Evolutionary conservation across 2,797 vertebrate genomes (phyloP), one percentile per base, ranked within the genome.

Genomic region (Gouania willdenowi): DNA sequence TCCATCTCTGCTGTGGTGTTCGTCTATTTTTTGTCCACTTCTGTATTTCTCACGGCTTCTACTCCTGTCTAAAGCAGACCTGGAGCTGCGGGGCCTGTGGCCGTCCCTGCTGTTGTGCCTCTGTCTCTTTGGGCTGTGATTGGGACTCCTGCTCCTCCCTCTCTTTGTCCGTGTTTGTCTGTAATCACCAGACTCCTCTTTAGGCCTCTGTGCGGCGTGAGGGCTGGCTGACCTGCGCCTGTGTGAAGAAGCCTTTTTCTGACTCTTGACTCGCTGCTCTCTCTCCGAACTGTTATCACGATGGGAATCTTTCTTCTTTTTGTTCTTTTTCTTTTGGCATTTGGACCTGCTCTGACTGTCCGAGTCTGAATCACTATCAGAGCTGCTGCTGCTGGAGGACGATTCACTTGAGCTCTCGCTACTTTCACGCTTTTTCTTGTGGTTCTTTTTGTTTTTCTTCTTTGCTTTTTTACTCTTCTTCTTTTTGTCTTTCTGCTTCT

Each of bases 401-500:
- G 89, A 87, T 42, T 83, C 76, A 43, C 79, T 83, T 0, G 79
- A 87, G 36, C 87, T 85, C 15, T 77, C 67, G 1, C 74, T 82
- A 0, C 71, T 88, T 57, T 92, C 92, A 34, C 52, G 67, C 63
- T 83, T 88, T 40, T 84, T 85, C 65, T 84, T 84, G 57, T 91
- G 88, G 37, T 89, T 91, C 33, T 85, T 87, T 74, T 90, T 90
- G 71, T 47, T 65, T 34, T 84, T 88, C 83, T 95, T 94, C 63
- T 91, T 91, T 53, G 90, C 91, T 27, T 86, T 76, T 46, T 88
- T 93, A 69, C 92, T 92, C 82, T 93, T 94, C 72, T 97, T 83
- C 18, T 86, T 87, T 82, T 96, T 94, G 50, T 87, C 83, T 64
- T 91, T 93, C 63, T 94, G 85, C 77, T 94, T 94, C 41, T 98